These are phyloP conservation scores for Yponomeuta evonymella DNA, from an alignment of 2,888 invertebrate genomes.

Conservation along the genomic window DNA sequence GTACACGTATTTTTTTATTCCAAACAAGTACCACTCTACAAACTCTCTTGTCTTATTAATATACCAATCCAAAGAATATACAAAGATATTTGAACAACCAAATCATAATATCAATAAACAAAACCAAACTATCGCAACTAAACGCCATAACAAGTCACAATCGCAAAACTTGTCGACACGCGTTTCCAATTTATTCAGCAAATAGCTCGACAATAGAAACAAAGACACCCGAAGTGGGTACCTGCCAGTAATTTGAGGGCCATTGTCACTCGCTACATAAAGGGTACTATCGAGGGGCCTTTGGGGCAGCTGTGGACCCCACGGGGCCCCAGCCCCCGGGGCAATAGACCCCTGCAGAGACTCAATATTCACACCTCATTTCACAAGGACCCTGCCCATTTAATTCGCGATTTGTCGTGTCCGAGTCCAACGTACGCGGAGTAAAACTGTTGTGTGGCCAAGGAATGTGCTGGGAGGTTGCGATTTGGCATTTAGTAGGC, in stretches of 20 bases:
- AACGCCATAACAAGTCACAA: conserved; percentile 19
- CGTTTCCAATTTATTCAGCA: conserved; percentile 41
- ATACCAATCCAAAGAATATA: no score
- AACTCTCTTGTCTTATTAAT: no score
- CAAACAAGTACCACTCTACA: no score
- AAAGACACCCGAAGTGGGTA: conserved; percentile 29
- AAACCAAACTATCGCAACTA: conserved; percentile 17
- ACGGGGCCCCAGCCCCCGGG: conserved; percentile 29
- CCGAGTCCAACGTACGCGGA: conserved; percentile 41
- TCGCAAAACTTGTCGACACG: conserved; percentile 29
- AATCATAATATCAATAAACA: conserved; percentile 7
- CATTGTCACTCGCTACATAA: conserved; percentile 47
- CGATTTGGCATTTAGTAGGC: conserved; percentile 10
- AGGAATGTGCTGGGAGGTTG: conserved; percentile 9
- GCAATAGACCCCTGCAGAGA: conserved; percentile 49
- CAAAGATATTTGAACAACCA: not conserved
- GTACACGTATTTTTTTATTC: no score
- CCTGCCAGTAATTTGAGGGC: conserved; percentile 57
- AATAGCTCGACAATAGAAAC: conserved; percentile 24
- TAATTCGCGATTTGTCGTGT: conserved; percentile 48
- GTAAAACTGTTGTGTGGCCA: conserved; percentile 37
- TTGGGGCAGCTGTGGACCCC: conserved; percentile 43
- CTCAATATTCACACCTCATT: conserved; percentile 75
- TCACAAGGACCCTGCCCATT: conserved; percentile 60
- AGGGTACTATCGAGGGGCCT: conserved; percentile 49